Evolutionary conservation across 2,888 invertebrate genomes (phyloP), one percentile per base, ranked within the genome.

Genomic region (Mythimna loreyi): DNA sequence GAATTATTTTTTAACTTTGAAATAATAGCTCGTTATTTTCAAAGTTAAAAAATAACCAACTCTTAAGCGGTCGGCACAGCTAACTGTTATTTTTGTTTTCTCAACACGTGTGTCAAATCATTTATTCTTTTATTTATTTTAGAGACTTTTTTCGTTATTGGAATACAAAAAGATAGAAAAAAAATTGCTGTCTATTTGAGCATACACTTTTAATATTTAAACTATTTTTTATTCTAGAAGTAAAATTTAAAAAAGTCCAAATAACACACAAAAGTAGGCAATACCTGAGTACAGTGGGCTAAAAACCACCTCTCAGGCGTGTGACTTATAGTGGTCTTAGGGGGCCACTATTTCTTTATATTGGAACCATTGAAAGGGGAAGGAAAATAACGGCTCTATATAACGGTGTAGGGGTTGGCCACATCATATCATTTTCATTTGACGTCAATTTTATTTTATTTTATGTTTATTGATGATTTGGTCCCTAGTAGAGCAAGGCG

Each of bases 291-390:
- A 43, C 21, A 23, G 30, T 45, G 33, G 19, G 21, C 4, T 16
- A 23, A 52, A 40, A 43, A 80, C 84, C 85, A 86, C 86, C 87
- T 89, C 81, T 81, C 78, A 13, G 81, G 76, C 73, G 67, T 66
- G 78, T 86, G 83, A 90, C 75, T 87, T 87, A 90, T 86, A 70
- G 82, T 75, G 80, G 85, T 85, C 80, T 86, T 86, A 85, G 73
- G 83, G 82, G 82, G 6, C 77, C 85, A 85, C 86, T 88, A 87
- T 87, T 87, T 82, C 83, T 84, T 84, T 86, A 30, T 85, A 67
- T 45, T 43, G 11, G 30, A 53, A 16, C 50, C 78, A 85, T 85
- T 84, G 84, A 84, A 86, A 81, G 78, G 65, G 80, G 79, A 79
- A 75, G 83, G 84, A 86, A 87, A 85, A 87, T 85, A 77, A 76